Conservation (phyloP, 2,113 vertebrate species). For the Dasyornis broadbenti region DNA sequence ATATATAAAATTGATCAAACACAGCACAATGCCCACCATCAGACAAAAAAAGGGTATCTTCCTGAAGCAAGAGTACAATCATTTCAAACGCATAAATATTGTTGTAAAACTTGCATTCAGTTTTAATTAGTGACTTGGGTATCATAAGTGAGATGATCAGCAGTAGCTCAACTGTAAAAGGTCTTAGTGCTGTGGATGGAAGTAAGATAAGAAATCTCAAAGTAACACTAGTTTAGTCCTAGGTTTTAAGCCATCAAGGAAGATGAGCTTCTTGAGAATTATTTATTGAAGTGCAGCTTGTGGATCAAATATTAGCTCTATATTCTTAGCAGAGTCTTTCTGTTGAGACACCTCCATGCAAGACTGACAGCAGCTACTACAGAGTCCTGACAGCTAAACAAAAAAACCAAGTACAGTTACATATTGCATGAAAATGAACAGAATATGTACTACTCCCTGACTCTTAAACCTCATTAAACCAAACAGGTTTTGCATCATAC, state of each 20-base stretch:
- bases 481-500: neutral
- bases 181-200: neutral
- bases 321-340: neutral
- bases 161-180: neutral
- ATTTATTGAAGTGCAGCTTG: neutral
- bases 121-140: neutral
- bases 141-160: neutral
- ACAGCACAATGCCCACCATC: neutral
- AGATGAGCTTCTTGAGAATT: neutral
- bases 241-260: neutral
- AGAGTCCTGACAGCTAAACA: neutral
- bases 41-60: neutral
- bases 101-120: neutral
- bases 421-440: neutral
- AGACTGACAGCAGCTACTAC: neutral
- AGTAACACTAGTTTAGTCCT: neutral
- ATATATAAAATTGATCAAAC: neutral
- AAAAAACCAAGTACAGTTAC: neutral
- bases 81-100: neutral
- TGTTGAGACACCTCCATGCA: neutral
- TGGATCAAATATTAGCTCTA: neutral
- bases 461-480: neutral
- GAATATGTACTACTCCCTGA: neutral
- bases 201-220: neutral
- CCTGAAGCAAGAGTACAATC: neutral